phyloP scores from a whole-genome alignment of 1,140 invertebrate species.

The Drosophila ambigua region DNA sequence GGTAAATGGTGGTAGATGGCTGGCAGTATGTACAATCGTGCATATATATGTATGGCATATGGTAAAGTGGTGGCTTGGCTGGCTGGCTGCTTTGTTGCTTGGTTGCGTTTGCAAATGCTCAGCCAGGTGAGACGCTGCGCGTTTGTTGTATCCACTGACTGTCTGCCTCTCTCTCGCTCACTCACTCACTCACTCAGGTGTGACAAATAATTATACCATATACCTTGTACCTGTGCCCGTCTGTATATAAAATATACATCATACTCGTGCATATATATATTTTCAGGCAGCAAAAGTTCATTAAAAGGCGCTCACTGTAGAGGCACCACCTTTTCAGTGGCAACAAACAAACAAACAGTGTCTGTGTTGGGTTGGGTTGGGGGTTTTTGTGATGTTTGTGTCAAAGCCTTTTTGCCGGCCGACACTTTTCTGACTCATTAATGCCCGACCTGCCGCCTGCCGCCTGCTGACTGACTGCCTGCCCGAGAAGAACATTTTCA shows the following conservation, averaged over 20 bases:
- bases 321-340: slow-evolving; percentile 16
- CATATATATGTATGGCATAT: slow-evolving; percentile 35
- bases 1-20: background rate
- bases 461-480: no score
- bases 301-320: slow-evolving; percentile 40
- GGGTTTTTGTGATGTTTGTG: slow-evolving; percentile 21
- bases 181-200: slow-evolving; percentile 50
- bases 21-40: background rate
- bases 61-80: slow-evolving; percentile 65
- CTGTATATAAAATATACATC: slow-evolving; percentile 30
- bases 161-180: background rate
- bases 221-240: background rate
- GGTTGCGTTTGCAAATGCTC: slow-evolving; percentile 67
- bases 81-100: slow-evolving; percentile 43
- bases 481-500: slow-evolving; percentile 26
- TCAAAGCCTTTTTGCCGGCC: slow-evolving; percentile 43
- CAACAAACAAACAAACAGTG: background rate
- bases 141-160: slow-evolving; percentile 46
- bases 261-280: slow-evolving; percentile 6
- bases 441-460: slow-evolving; percentile 16
- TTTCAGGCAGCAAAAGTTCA: slow-evolving; percentile 55
- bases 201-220: slow-evolving; percentile 79
- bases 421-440: slow-evolving; percentile 79
- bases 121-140: slow-evolving; percentile 70
- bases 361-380: slow-evolving; percentile 24